Conservation (phyloP, 2,113 vertebrate genomes). For the Percina caprodes region DNA sequence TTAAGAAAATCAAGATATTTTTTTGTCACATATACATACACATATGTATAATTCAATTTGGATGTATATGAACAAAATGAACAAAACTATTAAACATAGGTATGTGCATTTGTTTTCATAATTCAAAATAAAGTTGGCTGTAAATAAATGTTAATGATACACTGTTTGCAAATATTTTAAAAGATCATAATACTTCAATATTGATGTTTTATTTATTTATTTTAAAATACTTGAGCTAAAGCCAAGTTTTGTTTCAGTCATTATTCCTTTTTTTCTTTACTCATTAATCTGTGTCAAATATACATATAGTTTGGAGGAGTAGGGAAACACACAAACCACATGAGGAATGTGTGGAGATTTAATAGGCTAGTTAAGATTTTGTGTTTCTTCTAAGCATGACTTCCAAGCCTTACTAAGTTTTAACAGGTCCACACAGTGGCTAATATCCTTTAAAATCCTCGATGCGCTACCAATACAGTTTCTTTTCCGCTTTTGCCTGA, state of each 20-base stretch:
- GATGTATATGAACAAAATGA: no score
- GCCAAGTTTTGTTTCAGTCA: no score
- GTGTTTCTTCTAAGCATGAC: constrained; percentile 14
- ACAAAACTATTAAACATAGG: no score
- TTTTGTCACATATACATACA: no score
- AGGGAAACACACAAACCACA: constrained; percentile 1
- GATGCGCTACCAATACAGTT: neutral
- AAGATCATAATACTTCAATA: neutral
- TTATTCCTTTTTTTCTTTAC: neutral
- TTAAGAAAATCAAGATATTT: no score
- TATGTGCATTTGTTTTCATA: no score
- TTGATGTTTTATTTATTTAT: neutral
- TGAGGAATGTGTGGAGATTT: constrained; percentile 22
- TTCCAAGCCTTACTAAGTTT: neutral
- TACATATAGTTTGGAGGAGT: neutral
- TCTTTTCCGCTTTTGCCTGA: neutral
- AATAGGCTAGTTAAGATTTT: constrained; percentile 6
- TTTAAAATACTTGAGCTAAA: neutral
- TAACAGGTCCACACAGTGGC: constrained; percentile 29
- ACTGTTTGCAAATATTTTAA: neutral
- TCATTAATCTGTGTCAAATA: neutral
- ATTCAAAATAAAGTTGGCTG: neutral
- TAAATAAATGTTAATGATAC: neutral
- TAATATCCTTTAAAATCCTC: constrained; percentile 21
- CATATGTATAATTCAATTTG: no score